Evolutionary conservation across 1,140 invertebrate genomes (phyloP), one percentile per base, ranked within the genome.

Genomic region (Drosophila parvula): DNA sequence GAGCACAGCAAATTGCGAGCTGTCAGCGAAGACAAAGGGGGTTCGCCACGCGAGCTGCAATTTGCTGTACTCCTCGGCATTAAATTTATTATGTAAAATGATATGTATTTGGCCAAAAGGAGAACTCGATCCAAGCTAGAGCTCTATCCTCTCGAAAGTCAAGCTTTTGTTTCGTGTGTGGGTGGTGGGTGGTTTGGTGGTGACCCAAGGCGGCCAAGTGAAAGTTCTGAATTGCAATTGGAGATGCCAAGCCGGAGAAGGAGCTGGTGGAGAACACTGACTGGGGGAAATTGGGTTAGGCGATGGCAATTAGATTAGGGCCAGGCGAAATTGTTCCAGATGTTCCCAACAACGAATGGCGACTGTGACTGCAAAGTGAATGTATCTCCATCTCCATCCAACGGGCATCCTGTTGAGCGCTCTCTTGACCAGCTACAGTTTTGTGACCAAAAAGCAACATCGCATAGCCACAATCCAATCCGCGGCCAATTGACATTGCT

Each of bases 251-350:
- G 30, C 30, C 18, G 50, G 1, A 34, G 50, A 32, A 22, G 22
- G 22, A 22, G 22, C 22, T 22, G 22, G 22, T 22, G 22, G 22
- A 22, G 22, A 22, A 38, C 14, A 40, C 38, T 7, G 38, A 44
- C 65, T 48, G 44, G 9, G 9, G 22, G 30, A 71, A 73, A 71
- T 71, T 58, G 51, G 69, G 69, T 71, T 71, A 73, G 67, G 36
- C 55, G 69, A 73, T 73, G 69, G 69, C 69, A 71, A 71, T 73
- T 59, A 73, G 70, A 74, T 74, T 74, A 74, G 70, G 70, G 70
- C 69, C 70, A 74, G 28, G 50, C 50, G 40, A 47, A 70, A 68
- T 53, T 61, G 27, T 69, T 27, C 7, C 41, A 38, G 48, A 55
- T 64, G 59, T 56, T 74, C 32, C 44, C 1, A 30, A 47, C 16